Percentiles rank a stretch among this genome's conserved stretches.
Conservation (phyloP, 1,140 invertebrate genomes). For the Alviniconcha marisindica region DNA sequence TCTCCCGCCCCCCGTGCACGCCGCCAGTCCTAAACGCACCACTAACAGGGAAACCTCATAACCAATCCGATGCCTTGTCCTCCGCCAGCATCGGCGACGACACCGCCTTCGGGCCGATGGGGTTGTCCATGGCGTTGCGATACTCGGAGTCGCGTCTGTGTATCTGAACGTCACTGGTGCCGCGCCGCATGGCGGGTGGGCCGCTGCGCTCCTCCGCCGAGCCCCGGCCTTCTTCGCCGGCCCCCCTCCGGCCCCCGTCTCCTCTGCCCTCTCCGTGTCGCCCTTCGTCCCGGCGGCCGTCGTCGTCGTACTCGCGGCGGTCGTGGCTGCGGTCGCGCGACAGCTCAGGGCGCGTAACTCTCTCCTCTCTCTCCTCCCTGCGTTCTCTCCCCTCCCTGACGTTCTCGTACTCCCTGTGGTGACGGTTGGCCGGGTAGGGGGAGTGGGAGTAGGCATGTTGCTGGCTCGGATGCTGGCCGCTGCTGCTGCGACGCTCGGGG, state of each 20-base stretch:
- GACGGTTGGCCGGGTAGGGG: no score
- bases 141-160: slow-evolving; percentile 31
- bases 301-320: background rate
- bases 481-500: no score
- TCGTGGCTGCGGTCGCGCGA: background rate
- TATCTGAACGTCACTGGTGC: slow-evolving; percentile 29
- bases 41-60: no score
- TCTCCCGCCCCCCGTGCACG: no score
- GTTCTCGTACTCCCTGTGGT: no score
- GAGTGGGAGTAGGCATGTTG: no score
- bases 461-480: no score
- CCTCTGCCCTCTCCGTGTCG: background rate
- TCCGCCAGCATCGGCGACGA: background rate
- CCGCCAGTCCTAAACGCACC: no score
- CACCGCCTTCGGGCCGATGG: background rate
- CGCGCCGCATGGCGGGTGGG: background rate
- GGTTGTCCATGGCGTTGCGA: slow-evolving; percentile 29
- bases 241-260: background rate
- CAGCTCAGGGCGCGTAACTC: no score
- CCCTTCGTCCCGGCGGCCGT: background rate
- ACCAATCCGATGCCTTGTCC: slow-evolving; percentile 30
- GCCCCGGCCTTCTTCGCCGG: background rate
- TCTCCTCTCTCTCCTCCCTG: no score
- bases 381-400: no score
- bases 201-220: background rate